A percentile compares a stretch with the other conserved stretches of the same genome.
Evolutionary conservation across 2,888 invertebrate genomes (phyloP).

Genomic region (Galeruca laticollis): DNA sequence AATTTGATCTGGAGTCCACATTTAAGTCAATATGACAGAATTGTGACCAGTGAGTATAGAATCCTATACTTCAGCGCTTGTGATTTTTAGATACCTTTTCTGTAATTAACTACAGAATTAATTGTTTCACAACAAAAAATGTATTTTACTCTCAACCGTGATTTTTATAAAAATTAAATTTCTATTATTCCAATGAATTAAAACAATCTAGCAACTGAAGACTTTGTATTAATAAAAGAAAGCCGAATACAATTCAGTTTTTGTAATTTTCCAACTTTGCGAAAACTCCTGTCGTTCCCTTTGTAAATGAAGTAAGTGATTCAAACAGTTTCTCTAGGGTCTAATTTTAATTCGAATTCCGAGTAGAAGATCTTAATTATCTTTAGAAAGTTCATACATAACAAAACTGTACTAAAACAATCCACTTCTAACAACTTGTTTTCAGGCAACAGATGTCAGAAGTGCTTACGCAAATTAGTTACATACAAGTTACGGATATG

Average conservation of each 20-base stretch:
- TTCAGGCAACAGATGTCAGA: conserved; percentile 35
- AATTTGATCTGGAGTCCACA: too few species aligned
- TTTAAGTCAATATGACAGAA: too few species aligned
- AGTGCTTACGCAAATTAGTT: conserved; percentile 33
- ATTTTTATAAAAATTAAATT: too few species aligned
- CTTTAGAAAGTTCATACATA: neutral
- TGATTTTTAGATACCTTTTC: too few species aligned
- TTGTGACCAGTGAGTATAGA: too few species aligned
- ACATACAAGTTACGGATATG: conserved; percentile 29
- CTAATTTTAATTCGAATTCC: conserved; percentile 8
- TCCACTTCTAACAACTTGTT: conserved; percentile 27
- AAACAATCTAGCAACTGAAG: too few species aligned
- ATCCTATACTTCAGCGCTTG: too few species aligned
- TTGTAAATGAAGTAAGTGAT: conserved; percentile 1
- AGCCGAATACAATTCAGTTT: neutral
- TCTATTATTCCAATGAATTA: too few species aligned
- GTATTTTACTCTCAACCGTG: too few species aligned
- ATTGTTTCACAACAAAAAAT: too few species aligned
- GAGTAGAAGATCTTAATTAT: conserved; percentile 12
- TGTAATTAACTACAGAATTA: too few species aligned
- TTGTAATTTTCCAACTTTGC: neutral
- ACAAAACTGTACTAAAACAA: conserved; percentile 15
- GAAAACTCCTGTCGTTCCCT: neutral
- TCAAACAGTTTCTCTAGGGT: neutral
- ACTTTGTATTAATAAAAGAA: too few species aligned